Evolutionary conservation across 2,888 invertebrate genomes (phyloP), one percentile per base, ranked within the genome.

Genomic region (Dioctria linearis): DNA sequence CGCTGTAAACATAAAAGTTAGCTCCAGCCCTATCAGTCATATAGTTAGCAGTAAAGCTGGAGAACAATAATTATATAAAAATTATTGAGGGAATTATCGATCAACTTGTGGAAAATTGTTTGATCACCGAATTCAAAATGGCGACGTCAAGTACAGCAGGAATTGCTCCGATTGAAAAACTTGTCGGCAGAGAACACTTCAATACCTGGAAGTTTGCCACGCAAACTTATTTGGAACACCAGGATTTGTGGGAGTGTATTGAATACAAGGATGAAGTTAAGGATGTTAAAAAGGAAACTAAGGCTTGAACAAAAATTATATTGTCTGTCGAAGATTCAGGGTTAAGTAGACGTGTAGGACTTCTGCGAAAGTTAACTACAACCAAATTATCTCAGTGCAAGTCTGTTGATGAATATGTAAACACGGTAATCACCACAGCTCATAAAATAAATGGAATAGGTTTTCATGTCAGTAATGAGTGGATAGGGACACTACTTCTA

Each of bases 321-420:
- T 66, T 83, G 37, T 5, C 78, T 37, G 75, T 82, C 51, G 82
- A 86, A 63, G 86, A 87, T 75, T 65, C 51, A n/a, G 86, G 85
- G 40, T 80, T 86, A 4, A 85, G 85, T 3, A 79, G 86, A 54
- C 84, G 83, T 80, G 85, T 87, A 43, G 83, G 84, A 49, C 80
- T 86, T 42, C 75, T 86, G 39, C 82, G 83, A 54, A 82, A 69
- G 3, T 76, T 86, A 61, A 82, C 84, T 2, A 80, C 75, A 39
- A 81, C 71, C 8, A 73, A 79, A n/a, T 75, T 83, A 57, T 59
- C 80, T 9, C 82, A 83, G 40, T 84, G 85, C 79, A 73, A 80
- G 5, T 83, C 84, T 5, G 82, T 86, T 25, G 85, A 85, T 69
- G 83, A 85, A 61, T 86, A 86, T 54, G 84, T 86, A 0, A 85